Conservation (phyloP, 1,140 invertebrate species). For the Heliothis virescens region DNA sequence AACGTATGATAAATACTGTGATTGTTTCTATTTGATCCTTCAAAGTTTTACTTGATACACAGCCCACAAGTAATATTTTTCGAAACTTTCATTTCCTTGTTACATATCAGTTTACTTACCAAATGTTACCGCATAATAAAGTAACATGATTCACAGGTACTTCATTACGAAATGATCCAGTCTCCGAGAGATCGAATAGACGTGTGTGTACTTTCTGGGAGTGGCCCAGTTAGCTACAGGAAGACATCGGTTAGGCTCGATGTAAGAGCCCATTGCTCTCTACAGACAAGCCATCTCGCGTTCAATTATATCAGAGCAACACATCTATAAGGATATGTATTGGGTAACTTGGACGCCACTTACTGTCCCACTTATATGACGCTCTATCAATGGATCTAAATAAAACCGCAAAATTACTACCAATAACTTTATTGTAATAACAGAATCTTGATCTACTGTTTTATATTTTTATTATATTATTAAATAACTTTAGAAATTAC, state of each 20-base stretch:
- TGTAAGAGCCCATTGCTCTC: constrained; percentile 52
- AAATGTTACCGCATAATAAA: constrained; percentile 19
- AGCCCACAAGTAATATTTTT: neutral
- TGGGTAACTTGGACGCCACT: neutral
- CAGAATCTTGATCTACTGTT: neutral
- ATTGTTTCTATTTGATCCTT: constrained; percentile 3
- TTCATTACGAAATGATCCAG: constrained; percentile 39
- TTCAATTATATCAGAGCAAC: constrained; percentile 7
- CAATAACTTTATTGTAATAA: constrained; percentile 20
- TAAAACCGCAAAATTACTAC: neutral
- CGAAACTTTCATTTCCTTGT: constrained; percentile 11
- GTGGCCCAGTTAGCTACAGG: constrained; percentile 65
- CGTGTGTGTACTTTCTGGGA: constrained; percentile 55
- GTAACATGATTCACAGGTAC: constrained; percentile 42
- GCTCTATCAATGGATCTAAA: neutral
- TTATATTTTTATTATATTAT: neutral
- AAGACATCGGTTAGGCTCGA: constrained; percentile 62
- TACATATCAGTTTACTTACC: constrained; percentile 41
- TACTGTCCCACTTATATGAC: neutral
- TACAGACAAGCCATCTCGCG: constrained; percentile 17
- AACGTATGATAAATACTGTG: neutral
- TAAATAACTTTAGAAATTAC: neutral
- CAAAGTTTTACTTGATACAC: neutral
- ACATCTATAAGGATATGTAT: neutral
- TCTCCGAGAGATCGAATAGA: constrained; percentile 3